Evolutionary conservation across 2,113 vertebrate genomes (phyloP).

Genomic region (Burhinus bistriatus): DNA sequence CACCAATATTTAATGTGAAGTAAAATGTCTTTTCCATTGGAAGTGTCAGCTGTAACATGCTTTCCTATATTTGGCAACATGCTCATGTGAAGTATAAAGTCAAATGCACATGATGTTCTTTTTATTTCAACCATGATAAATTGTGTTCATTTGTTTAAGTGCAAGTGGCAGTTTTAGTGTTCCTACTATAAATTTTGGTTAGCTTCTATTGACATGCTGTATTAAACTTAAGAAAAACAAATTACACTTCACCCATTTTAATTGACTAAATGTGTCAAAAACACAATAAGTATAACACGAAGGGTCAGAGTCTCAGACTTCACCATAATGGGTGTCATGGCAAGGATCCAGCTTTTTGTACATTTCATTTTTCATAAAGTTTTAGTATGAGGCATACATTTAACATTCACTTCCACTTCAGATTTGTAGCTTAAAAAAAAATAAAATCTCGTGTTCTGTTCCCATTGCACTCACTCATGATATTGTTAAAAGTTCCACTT

Average conservation of each 20-base stretch:
- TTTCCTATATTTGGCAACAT: conserved; percentile 92
- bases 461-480: conserved; percentile 27
- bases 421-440: conserved; percentile 60
- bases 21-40: conserved; percentile 86
- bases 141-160: conserved; percentile 87
- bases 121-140: conserved; percentile 85
- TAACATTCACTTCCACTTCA: conserved; percentile 76
- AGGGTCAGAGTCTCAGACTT: conserved; percentile 77
- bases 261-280: conserved; percentile 89
- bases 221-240: conserved; percentile 87
- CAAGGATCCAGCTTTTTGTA: conserved; percentile 79
- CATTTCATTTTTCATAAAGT: conserved; percentile 81
- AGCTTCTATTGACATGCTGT: conserved; percentile 86
- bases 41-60: conserved; percentile 83
- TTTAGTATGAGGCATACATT: conserved; percentile 68
- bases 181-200: conserved; percentile 88
- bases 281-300: conserved; percentile 80
- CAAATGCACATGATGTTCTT: conserved; percentile 78
- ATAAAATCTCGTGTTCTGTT: conserved; percentile 46
- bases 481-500: conserved; percentile 46
- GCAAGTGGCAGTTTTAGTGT: conserved; percentile 89
- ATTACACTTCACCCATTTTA: conserved; percentile 85
- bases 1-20: conserved; percentile 87
- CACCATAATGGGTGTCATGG: conserved; percentile 89
- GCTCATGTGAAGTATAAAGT: conserved; percentile 78